Base-by-base conservation (phyloP, 2,113 vertebrate genomes). In the Phodopus roborovskii region DNA sequence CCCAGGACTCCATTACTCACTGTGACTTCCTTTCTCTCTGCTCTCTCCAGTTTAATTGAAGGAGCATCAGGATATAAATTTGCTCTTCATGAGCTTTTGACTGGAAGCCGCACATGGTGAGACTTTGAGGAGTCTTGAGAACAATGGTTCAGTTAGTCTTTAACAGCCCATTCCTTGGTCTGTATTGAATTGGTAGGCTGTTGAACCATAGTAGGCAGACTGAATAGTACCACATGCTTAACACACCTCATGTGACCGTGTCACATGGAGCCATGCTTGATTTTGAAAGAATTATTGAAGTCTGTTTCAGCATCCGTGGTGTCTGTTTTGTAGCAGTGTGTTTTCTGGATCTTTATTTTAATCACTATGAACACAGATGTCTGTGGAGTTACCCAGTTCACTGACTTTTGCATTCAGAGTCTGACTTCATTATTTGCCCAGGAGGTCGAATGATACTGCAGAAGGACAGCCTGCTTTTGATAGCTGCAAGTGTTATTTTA, bases 401-500 rank as follows among this genome's bases (percentile, higher is more conserved):
- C n/a, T n/a, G n/a, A 36, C 24, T n/a, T 92, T 95, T 82, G 58
- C 66, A 83, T 91, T 96, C 19, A 16, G 10, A 82, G 5, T 88
- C 53, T 33, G 75, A 75, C 8, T 83, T 82, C 28, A n/a, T 66
- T 12, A 24, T 84, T 62, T 89, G 48, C n/a, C 39, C 84, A 36
- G 19, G 39, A 94, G 81, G 64, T 30, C 22, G 88, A 79, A 93
- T 70, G 84, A 39, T 48, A 83, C 75, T 74, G 6, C n/a, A 50
- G 73, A 42, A 93, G 89, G 10, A 91, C 88, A 74, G 9, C 64
- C 36, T 88, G 17, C 50, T 89, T 89, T 87, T 78, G 36, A n/a
- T 88, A 42, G 26, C 84, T 91, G 8, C 53, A 89, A 66, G 45
- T 92, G 85, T 94, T 94, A 77, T 26, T 90, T 85, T 75, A 75